A percentile compares a stretch with the other conserved stretches of the same genome.
phyloP scores from a whole-genome alignment of 1,140 invertebrate genomes.

The Colletes gigas region DNA sequence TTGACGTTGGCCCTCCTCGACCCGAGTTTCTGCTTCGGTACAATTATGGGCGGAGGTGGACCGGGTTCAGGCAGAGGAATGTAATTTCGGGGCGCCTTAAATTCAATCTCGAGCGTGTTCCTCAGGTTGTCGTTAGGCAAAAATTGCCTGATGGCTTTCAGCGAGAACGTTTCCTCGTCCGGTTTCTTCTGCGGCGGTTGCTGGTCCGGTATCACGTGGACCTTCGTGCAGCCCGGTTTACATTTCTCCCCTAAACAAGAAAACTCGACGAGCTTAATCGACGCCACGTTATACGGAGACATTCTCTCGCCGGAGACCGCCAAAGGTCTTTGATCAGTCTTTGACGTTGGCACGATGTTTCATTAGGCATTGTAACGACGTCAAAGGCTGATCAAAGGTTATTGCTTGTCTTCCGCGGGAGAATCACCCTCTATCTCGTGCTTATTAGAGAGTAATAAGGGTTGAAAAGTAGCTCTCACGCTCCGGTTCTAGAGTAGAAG shows the following conservation, averaged over 20 bases:
- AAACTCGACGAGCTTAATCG: neutral
- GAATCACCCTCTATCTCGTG: no score
- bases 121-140: conserved; percentile 52
- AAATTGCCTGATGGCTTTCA: conserved; percentile 62
- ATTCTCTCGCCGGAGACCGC: no score
- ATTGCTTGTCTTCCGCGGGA: no score
- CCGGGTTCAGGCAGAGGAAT: conserved; percentile 60
- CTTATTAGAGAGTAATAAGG: no score
- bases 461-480: no score
- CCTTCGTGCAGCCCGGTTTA: conserved; percentile 57
- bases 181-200: conserved; percentile 56
- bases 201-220: conserved; percentile 63
- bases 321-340: no score
- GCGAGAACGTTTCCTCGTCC: conserved; percentile 66
- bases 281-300: no score
- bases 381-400: no score
- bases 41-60: conserved; percentile 62
- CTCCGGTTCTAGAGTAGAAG: no score
- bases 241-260: conserved; percentile 60
- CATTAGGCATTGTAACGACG: no score
- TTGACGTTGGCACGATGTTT: no score
- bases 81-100: conserved; percentile 74
- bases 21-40: conserved; percentile 34
- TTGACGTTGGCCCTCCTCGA: conserved; percentile 12
- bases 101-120: conserved; percentile 70